phyloP scores from a whole-genome alignment of 1,140 invertebrate species.

The Trachymyrmex cornetzi region DNA sequence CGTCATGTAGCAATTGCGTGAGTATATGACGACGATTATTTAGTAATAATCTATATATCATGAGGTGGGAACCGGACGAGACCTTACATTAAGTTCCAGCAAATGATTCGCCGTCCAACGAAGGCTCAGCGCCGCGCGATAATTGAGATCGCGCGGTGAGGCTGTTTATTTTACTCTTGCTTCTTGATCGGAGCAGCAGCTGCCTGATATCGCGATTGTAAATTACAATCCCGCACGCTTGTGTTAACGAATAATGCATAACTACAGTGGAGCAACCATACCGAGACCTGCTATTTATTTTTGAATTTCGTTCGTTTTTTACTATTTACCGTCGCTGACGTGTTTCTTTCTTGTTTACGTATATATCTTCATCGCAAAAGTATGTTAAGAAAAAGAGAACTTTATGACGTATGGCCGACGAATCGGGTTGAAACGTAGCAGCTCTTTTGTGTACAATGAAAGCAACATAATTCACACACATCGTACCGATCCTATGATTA shows the following conservation, averaged over 20 bases:
- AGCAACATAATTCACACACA: constrained; percentile 39
- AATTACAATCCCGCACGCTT: constrained; percentile 42
- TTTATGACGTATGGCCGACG: not conserved
- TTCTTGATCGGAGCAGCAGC: constrained; percentile 10
- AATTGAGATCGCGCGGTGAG: constrained; percentile 37
- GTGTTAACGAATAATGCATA: not conserved
- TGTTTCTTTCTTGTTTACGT: not conserved
- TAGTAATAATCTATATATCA: constrained; percentile 71
- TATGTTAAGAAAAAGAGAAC: not conserved
- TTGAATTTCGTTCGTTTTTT: constrained; percentile 4
- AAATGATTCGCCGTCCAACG: constrained; percentile 58
- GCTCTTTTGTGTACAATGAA: constrained; percentile 12
- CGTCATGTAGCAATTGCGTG: constrained; percentile 43
- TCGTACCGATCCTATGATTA: constrained; percentile 1
- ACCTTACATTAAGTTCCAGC: constrained; percentile 67
- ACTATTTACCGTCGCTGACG: not conserved
- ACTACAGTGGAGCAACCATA: too few species aligned
- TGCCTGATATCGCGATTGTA: constrained; percentile 37
- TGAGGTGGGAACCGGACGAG: constrained; percentile 36
- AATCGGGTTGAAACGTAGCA: not conserved
- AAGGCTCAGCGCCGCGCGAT: constrained; percentile 45
- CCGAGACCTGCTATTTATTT: constrained; percentile 29
- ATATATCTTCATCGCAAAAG: not conserved
- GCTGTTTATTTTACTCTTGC: constrained; percentile 26
- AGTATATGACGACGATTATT: constrained; percentile 29